phyloP scores from a whole-genome alignment of 2,113 vertebrate species.

The Ondatra zibethicus region DNA sequence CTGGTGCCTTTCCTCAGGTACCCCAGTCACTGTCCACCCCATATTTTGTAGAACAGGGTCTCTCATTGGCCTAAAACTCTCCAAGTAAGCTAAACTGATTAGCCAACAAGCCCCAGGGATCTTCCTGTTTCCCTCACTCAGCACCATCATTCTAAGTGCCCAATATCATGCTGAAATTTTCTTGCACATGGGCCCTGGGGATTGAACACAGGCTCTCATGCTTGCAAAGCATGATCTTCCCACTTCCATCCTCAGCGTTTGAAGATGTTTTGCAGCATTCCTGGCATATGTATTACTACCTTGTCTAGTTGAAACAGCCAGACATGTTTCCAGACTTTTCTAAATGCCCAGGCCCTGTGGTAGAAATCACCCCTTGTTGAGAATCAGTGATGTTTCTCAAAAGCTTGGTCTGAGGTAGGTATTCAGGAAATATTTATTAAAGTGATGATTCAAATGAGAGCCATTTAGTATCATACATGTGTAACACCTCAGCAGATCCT shows the following conservation, averaged over 20 bases:
- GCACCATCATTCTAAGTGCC: background rate
- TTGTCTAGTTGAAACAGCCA: background rate
- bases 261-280: background rate
- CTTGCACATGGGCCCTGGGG: background rate
- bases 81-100: background rate
- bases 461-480: background rate
- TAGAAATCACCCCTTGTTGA: background rate
- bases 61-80: background rate
- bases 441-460: background rate
- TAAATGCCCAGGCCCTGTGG: background rate
- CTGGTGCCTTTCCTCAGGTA: background rate
- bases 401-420: background rate
- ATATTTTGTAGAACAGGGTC: background rate
- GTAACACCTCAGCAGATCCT: background rate
- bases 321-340: background rate
- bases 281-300: background rate
- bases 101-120: background rate
- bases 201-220: background rate
- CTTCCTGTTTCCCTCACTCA: background rate
- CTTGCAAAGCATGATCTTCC: background rate
- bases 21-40: background rate
- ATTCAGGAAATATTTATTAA: background rate
- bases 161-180: background rate
- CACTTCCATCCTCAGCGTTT: background rate
- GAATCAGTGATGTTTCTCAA: slow-evolving; percentile 10